A percentile compares a stretch with the other conserved stretches of the same genome.
These are phyloP conservation scores for Ailurus styani DNA, from an alignment of 2,113 vertebrate species.

Conservation along the genomic window DNA sequence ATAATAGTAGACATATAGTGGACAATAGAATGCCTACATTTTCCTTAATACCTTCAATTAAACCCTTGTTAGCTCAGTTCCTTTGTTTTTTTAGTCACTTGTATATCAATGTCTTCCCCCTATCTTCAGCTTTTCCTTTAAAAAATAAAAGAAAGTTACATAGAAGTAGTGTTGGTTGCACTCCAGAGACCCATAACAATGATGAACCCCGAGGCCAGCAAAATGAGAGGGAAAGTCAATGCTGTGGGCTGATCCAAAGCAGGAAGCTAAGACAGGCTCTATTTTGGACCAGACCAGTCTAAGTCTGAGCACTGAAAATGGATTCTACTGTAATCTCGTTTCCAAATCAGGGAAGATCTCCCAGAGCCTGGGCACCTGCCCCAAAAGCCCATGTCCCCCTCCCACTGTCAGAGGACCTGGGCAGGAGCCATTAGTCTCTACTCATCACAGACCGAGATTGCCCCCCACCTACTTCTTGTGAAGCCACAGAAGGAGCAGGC, in stretches of 20 bases:
- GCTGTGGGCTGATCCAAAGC: background rate
- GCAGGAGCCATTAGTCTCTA: background rate
- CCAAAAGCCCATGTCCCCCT: too few species aligned
- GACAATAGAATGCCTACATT: background rate
- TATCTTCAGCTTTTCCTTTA: background rate
- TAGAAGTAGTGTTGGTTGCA: background rate
- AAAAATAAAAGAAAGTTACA: background rate
- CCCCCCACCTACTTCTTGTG: too few species aligned
- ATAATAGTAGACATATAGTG: background rate
- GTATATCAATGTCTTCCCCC: background rate
- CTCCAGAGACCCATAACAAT: background rate
- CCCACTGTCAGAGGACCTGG: background rate
- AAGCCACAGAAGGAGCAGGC: background rate
- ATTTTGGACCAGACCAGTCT: background rate
- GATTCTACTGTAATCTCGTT: background rate
- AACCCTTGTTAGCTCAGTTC: background rate
- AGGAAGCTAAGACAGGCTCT: background rate
- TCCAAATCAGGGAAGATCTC: background rate
- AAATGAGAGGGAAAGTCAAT: background rate
- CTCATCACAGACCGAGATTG: fast-evolving
- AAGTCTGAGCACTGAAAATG: background rate
- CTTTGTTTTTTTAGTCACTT: background rate
- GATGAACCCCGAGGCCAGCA: background rate
- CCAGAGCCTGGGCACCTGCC: background rate
- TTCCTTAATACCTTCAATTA: background rate